Evolutionary conservation across 2,888 invertebrate species (phyloP), one percentile per base, ranked within the genome.

Genomic region (Nymphalis urticae): DNA sequence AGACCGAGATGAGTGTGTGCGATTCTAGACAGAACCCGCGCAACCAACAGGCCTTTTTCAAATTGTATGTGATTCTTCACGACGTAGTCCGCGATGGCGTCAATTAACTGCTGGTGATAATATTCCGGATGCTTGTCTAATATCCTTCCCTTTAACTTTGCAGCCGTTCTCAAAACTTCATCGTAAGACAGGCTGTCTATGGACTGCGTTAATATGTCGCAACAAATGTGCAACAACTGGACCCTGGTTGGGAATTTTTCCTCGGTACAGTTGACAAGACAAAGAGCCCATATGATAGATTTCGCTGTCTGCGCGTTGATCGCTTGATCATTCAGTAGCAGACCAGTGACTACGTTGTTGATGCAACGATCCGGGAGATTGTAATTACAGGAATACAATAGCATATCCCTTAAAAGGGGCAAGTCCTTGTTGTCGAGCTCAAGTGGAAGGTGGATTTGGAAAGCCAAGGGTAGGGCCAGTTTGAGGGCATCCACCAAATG

Each of bases 401-500:
- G 79, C 85, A 93, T 93, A 32, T 94, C 94, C 13, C 87, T 84
- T 36, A 95, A 79, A 19, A 93, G 80, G 0, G 82, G 79, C 8
- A 94, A 70, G 75, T 95, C 94, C 32, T 93, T 85, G 13, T 81
- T 85, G 72, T 95, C 94, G 27, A 95, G 77, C 80, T 95, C 94
- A 8, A 88, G 74, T 0, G 92, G 88, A 9, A 96, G 75, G 71
- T 95, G 94, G 9, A 94, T 92, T 85, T 95, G 94, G 79, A 96
- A 95, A 0, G 95, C 94, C 42, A 95, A 82, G 0, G 96, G 95
- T 13, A 96, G 77, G 0, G 96, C 96, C 0, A 95, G 86, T 76
- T 90, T 90, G 6, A 96, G 78, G 0, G 95, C 95, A 48, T 95
- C 94, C 0, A 94, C 92, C 32, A 96, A 83, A 67, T 95, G 94